Percentiles rank a stretch among this genome's conserved stretches.
phyloP scores from a whole-genome alignment of 2,113 vertebrate species.

The Rynchops niger region DNA sequence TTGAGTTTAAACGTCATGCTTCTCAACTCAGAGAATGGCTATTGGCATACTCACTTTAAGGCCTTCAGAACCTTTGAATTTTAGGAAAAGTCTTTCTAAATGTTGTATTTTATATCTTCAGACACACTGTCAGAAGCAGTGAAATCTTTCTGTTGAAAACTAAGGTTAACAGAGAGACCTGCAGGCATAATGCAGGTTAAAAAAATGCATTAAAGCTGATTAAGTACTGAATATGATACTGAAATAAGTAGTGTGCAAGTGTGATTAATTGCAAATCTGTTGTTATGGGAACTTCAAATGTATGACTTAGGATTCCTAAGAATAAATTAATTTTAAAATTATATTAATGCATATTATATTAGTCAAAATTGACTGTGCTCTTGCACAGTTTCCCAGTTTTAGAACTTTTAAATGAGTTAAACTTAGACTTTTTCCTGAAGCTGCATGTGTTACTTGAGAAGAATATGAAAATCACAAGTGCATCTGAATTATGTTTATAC shows the following conservation, averaged over 20 bases:
- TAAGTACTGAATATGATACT: neutral
- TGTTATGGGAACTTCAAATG: neutral
- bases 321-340: neutral
- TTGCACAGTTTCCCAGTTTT: neutral
- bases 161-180: neutral
- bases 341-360: neutral
- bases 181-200: neutral
- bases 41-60: neutral
- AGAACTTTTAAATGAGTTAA: neutral
- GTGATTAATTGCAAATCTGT: neutral
- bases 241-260: neutral
- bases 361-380: neutral
- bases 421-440: neutral
- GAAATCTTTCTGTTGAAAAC: neutral
- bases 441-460: neutral
- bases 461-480: neutral
- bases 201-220: neutral
- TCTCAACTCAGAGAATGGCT: neutral
- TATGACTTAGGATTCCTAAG: neutral
- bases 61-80: neutral
- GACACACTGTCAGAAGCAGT: neutral
- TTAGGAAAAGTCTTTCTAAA: neutral
- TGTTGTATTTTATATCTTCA: neutral
- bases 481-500: neutral
- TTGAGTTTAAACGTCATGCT: neutral